A percentile compares a stretch with the other conserved stretches of the same genome.
Evolutionary conservation across 1,140 invertebrate species (phyloP).

Genomic region (Cotesia glomerata): DNA sequence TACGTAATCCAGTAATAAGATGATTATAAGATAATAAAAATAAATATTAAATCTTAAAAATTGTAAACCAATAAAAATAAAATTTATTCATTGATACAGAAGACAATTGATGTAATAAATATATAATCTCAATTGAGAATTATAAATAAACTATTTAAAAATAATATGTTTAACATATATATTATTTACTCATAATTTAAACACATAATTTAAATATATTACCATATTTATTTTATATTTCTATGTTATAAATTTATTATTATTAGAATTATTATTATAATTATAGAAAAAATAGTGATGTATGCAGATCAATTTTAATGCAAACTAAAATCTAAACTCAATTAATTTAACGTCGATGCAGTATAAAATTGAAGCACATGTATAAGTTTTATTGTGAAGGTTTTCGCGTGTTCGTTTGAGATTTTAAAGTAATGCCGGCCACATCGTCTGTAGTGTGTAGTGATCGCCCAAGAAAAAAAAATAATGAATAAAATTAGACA

Average conservation of each 20-base stretch:
- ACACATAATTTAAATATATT: too few relatives aligned
- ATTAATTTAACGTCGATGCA: slow-evolving; percentile 11
- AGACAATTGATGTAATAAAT: not conserved
- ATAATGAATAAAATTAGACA: slow-evolving; percentile 39
- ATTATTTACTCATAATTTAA: not conserved
- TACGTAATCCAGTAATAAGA: not conserved
- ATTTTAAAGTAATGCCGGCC: slow-evolving; percentile 44
- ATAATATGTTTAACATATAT: not conserved
- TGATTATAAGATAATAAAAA: not conserved
- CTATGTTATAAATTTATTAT: too few relatives aligned
- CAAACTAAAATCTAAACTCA: too few relatives aligned
- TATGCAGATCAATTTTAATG: too few relatives aligned
- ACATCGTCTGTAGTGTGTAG: slow-evolving; percentile 45
- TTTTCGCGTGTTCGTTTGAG: slow-evolving; percentile 46
- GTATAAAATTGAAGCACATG: slow-evolving; percentile 30
- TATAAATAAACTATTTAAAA: not conserved
- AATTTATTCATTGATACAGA: slow-evolving; percentile 9
- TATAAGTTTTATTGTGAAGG: slow-evolving; percentile 32
- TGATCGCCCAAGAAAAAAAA: slow-evolving; percentile 32
- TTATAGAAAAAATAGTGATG: too few relatives aligned
- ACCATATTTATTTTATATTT: too few relatives aligned
- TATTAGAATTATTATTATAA: too few relatives aligned
- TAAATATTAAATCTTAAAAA: not conserved
- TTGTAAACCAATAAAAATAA: slow-evolving; percentile 1
- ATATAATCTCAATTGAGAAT: not conserved